These are phyloP conservation scores for Orbicella faveolata DNA, from an alignment of 64 coral and sea anemone genomes.

Conservation along the genomic window DNA sequence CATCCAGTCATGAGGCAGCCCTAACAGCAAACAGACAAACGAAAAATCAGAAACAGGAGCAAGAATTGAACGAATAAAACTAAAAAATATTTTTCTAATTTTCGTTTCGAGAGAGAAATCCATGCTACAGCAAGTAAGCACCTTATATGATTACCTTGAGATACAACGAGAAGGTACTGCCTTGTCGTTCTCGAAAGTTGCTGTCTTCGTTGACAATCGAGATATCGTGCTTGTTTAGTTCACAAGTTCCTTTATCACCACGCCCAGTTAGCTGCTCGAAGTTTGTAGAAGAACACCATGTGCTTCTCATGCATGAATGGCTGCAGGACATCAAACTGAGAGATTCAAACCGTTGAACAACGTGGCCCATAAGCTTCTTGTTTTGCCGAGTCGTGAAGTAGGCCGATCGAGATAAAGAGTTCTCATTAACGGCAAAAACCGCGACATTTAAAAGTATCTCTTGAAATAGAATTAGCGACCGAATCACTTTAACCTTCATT, in stretches of 20 bases:
- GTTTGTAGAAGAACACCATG: conserved; percentile 11
- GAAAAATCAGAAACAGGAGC: too few relatives aligned
- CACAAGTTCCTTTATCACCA: not conserved
- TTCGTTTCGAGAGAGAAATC: too few relatives aligned
- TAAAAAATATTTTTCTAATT: too few relatives aligned
- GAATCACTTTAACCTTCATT: too few relatives aligned
- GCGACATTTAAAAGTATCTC: not conserved
- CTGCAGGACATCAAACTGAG: conserved; percentile 9
- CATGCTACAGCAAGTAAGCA: not conserved
- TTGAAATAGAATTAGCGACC: not conserved
- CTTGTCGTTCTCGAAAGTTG: not conserved
- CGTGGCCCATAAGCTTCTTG: not conserved
- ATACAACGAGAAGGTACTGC: not conserved
- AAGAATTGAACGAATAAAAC: too few relatives aligned
- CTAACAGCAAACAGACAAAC: not conserved
- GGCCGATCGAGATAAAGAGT: not conserved
- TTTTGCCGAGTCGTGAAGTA: not conserved
- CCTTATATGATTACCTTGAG: not conserved
- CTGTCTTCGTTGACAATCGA: not conserved
- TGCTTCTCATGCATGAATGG: not conserved
- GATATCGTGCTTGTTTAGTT: not conserved
- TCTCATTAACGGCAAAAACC: not conserved
- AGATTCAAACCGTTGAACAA: not conserved
- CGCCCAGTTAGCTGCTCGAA: not conserved
- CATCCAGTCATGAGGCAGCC: too few relatives aligned